phyloP scores from a whole-genome alignment of 2,113 vertebrate species.

The Motacilla tschutschensis region DNA sequence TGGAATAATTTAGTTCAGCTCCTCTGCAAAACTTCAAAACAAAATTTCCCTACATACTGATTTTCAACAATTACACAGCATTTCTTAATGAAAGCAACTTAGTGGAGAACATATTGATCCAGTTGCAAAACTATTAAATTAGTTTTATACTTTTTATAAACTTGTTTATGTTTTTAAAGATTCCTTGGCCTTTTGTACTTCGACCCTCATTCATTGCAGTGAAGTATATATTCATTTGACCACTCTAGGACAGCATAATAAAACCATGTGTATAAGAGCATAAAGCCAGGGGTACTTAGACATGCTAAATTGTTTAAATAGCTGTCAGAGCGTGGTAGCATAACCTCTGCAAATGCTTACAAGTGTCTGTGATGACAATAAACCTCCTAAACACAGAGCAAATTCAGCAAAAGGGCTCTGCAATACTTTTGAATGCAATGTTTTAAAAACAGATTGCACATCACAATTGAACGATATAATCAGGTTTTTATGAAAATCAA shows the following conservation, averaged over 20 bases:
- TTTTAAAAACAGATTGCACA: conserved; percentile 25
- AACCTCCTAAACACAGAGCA: background rate
- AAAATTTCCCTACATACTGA: background rate
- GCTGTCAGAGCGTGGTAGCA: background rate
- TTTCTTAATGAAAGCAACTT: background rate
- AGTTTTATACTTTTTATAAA: background rate
- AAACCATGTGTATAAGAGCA: background rate
- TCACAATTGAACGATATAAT: background rate
- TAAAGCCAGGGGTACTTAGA: background rate
- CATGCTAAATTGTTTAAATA: background rate
- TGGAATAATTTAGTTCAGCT: background rate
- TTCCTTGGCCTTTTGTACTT: background rate
- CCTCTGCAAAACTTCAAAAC: background rate
- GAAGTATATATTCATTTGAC: background rate
- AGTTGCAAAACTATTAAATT: background rate
- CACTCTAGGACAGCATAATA: background rate
- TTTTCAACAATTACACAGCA: background rate
- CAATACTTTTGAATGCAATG: conserved; percentile 4
- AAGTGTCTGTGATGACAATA: background rate
- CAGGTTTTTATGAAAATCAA: background rate
- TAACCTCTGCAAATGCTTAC: background rate
- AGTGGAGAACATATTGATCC: background rate
- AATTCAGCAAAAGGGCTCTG: background rate
- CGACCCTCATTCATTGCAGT: background rate
- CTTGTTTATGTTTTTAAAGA: background rate